Base-by-base conservation (phyloP, 2,888 invertebrate genomes). In the Hypomecis punctinalis region DNA sequence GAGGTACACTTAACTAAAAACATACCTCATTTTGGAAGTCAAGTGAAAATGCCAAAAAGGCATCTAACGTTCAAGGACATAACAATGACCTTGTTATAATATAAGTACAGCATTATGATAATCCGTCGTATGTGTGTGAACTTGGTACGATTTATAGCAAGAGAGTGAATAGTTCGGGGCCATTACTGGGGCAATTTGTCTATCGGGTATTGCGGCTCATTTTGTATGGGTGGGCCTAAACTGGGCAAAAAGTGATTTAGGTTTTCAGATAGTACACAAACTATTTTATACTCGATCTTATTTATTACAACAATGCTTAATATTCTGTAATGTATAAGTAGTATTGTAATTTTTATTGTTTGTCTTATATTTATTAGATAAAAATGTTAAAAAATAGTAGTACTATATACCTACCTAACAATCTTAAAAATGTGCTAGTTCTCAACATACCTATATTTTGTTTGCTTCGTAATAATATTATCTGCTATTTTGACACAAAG, bases 131-230 rank as follows among this genome's bases (percentile, higher is more conserved):
- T 58, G 53, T 54, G 49, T 57, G 57, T 36, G 54, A 59, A 46
- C n/a, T 54, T 45, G 8, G 13, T 1, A 39, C 11, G 58, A 59
- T 63, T 59, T 59, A 59, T 59, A 5, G 57, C 52, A 6, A 40
- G 47, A 8, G 56, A 55, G 59, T 48, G 48, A 63, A 63, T 63
- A 55, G 63, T 55, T 49, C 48, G n/a, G 35, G 13, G 6, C 53
- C 47, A 48, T 57, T 63, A 55, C 35, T 9, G 49, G 39, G 35
- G 39, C 49, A 39, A 59, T 63, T 63, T 54, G 59, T 63, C 63
- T 54, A 40, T 59, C 40, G 33, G 47, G 13, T 51, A 58, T 58
- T 53, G 52, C 40, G 37, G 46, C 13, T 48, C 9, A 43, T 8
- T 36, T 46, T 3, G 13, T 47, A 23, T 40, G 5, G 36, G 10